Conservation (phyloP, 2,888 invertebrate species). For the Ethmia dodecea region DNA sequence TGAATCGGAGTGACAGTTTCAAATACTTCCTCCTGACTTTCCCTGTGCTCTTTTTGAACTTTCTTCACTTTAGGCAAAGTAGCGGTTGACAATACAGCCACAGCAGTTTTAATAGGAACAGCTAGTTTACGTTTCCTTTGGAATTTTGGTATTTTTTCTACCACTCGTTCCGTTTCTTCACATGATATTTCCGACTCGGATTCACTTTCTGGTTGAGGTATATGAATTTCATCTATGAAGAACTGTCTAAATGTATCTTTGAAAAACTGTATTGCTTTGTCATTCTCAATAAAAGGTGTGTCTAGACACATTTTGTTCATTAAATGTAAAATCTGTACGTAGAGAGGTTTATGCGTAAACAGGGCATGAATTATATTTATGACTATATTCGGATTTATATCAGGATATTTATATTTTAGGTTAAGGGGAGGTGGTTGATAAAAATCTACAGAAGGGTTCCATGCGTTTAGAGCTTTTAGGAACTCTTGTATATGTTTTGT, state of each 20-base stretch:
- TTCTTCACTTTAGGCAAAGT: constrained; percentile 43
- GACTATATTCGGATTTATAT: constrained; percentile 83
- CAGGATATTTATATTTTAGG: constrained; percentile 88
- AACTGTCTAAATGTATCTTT: constrained; percentile 49
- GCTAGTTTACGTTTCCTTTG: constrained; percentile 59
- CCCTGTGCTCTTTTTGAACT: constrained; percentile 15
- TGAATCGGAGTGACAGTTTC: constrained; percentile 45
- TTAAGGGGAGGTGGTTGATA: constrained; percentile 87
- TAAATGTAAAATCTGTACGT: constrained; percentile 90
- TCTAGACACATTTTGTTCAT: constrained; percentile 97
- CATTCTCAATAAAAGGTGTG: constrained; percentile 84
- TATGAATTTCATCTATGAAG: constrained; percentile 39
- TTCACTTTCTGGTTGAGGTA: constrained; percentile 44
- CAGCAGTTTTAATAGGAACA: constrained; percentile 44
- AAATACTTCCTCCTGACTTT: constrained; percentile 58
- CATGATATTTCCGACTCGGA: constrained; percentile 65
- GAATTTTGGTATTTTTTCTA: constrained; percentile 32
- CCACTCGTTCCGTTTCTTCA: constrained; percentile 43
- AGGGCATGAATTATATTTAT: constrained; percentile 88
- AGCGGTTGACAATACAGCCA: constrained; percentile 34
- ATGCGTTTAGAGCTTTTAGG: constrained; percentile 55
- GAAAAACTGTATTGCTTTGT: constrained; percentile 42
- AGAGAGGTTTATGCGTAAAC: constrained; percentile 87
- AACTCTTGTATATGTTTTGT: constrained; percentile 75
- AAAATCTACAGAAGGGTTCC: constrained; percentile 78